phyloP scores from a whole-genome alignment of 2,888 invertebrate genomes.

The Drosophila crucigera region DNA sequence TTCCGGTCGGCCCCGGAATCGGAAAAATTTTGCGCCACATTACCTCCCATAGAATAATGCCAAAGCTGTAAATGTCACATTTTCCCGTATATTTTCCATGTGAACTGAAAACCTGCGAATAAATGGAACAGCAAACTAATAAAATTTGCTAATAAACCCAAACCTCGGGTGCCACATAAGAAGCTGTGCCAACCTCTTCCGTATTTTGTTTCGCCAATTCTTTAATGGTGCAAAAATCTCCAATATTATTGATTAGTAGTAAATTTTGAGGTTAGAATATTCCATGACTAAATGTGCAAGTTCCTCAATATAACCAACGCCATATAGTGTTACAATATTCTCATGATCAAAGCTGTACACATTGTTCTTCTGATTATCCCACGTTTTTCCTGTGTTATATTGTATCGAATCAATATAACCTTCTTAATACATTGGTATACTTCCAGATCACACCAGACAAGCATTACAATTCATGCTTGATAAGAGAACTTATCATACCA shows the following conservation, averaged over 20 bases:
- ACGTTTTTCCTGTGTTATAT: too few species aligned
- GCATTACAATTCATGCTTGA: too few species aligned
- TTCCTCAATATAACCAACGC: not conserved
- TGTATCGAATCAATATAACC: not conserved
- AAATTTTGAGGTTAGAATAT: conserved; percentile 15
- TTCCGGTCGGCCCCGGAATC: not conserved
- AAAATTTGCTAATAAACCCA: too few species aligned
- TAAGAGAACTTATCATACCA: too few species aligned
- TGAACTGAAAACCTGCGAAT: not conserved
- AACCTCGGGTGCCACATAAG: not conserved
- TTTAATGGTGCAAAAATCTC: not conserved
- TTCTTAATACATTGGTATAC: too few species aligned
- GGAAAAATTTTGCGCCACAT: not conserved
- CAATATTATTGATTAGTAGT: not conserved
- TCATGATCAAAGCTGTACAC: not conserved
- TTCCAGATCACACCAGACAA: too few species aligned
- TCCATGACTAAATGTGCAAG: not conserved
- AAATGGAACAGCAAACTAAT: not conserved
- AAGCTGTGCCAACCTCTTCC: not conserved
- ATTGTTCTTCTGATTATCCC: too few species aligned
- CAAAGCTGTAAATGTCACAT: not conserved
- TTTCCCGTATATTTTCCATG: not conserved
- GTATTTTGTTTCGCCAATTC: not conserved
- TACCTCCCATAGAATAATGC: not conserved
- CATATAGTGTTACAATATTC: not conserved